These are phyloP conservation scores for Equus quagga DNA, from an alignment of 2,113 vertebrate species.

Conservation along the genomic window DNA sequence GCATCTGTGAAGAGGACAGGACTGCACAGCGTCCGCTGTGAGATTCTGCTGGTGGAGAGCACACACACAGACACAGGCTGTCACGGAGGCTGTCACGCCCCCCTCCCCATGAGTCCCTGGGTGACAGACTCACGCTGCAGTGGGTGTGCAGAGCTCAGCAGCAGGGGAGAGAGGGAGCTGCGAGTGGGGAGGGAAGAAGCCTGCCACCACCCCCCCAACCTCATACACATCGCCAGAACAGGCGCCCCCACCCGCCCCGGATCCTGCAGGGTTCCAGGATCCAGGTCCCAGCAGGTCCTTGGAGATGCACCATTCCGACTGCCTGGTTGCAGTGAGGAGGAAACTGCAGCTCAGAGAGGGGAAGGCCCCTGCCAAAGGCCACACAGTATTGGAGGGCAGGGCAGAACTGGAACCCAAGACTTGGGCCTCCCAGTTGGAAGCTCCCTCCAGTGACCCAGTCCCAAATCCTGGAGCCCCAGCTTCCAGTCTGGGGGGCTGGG, in stretches of 20 bases:
- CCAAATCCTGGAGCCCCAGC: not conserved
- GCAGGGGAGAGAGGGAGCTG: not conserved
- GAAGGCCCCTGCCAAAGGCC: not conserved
- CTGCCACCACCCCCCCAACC: not conserved
- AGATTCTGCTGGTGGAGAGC: accelerated
- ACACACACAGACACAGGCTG: not conserved
- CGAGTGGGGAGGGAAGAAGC: not conserved
- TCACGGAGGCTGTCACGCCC: not conserved
- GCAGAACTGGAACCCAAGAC: not conserved
- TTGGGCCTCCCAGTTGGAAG: not conserved
- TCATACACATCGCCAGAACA: not conserved
- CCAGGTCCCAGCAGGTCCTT: not conserved
- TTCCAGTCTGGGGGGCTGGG: not conserved
- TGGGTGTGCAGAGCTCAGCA: conserved; percentile 41
- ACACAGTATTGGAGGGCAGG: not conserved
- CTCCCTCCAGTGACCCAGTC: not conserved
- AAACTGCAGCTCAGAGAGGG: not conserved
- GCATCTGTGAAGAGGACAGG: not conserved
- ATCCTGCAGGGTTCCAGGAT: not conserved
- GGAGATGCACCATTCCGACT: not conserved
- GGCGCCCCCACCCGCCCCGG: accelerated
- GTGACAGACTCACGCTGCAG: conserved; percentile 8
- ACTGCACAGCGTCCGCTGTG: accelerated
- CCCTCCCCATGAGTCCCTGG: not conserved
- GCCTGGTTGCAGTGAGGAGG: not conserved